Evolutionary conservation across 1,140 invertebrate genomes (phyloP), one percentile per base, ranked within the genome.

Genomic region (Homarus americanus): DNA sequence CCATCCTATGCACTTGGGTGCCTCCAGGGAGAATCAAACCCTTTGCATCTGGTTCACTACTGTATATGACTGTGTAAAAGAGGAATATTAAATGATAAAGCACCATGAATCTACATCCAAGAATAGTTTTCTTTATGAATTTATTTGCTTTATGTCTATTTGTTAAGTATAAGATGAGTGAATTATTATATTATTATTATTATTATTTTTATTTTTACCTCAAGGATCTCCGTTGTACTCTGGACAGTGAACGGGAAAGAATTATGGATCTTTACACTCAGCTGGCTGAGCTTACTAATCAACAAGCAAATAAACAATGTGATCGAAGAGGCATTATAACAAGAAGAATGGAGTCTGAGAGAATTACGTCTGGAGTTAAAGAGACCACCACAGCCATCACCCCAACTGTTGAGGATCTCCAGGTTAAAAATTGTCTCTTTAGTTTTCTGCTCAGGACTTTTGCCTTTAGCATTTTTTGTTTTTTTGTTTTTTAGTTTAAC

Each of bases 221-320:
- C 34, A 28, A 87, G 86, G 86, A 82, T 53, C 58, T 88, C n/a
- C 76, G 78, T 40, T 44, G 41, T 12, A 63, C 75, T 66, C 36
- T 80, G 40, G 86, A 88, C 9, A 88, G 44, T 3, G 86, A 88
- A 80, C 76, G 86, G 9, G 86, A 80, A n/a, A 88, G 38, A 34
- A 80, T 80, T 36, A 15, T 88, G 40, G 44, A 7, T 5, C 76
- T 88, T 2, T 72, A 53, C 40, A 34, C 36, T 32, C 85, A 79
- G 36, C 15, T 87, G 75, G 58, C 78, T 3, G 76, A 79, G 53
- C 20, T 58, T 49, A 20, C 40, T 10, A 87, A 40, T 53, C 75
- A 76, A 49, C 85, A 66, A 0, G 5, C 53, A 4, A n/a, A 10
- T 40, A 20, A 38, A 32, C 28, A 24, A 69, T 32, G n/a, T 32